Evolutionary conservation across 2,797 vertebrate species (phyloP).

Genomic region (Acrocephalus scirpaceus): DNA sequence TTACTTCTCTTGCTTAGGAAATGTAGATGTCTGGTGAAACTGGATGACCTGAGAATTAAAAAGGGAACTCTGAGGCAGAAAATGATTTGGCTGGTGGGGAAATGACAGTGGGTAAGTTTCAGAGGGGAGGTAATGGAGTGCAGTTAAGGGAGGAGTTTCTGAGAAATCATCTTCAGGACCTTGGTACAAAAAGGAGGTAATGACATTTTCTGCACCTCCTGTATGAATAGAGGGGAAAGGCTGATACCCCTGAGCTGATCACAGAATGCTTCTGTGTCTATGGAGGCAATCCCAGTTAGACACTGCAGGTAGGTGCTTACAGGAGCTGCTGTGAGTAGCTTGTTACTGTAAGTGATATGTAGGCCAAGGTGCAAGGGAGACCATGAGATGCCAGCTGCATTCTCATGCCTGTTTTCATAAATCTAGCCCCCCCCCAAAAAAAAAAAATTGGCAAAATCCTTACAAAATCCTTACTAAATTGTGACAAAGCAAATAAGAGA

Average conservation of each 20-base stretch:
- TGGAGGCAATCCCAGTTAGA: background rate
- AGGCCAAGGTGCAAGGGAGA: background rate
- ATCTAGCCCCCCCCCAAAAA: background rate
- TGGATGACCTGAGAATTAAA: background rate
- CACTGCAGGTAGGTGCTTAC: background rate
- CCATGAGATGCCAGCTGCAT: background rate
- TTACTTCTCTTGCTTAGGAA: slow-evolving; percentile 9
- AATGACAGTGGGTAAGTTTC: background rate
- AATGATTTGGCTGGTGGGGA: background rate
- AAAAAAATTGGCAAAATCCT: background rate
- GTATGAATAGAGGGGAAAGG: background rate
- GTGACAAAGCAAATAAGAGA: background rate
- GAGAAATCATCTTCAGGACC: background rate
- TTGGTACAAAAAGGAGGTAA: background rate
- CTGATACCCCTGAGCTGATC: background rate
- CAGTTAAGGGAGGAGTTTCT: background rate
- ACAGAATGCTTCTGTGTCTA: background rate
- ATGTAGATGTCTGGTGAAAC: background rate
- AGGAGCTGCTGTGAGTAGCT: background rate
- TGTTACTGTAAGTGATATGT: background rate
- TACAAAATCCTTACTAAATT: background rate
- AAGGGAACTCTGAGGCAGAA: background rate
- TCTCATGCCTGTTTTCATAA: background rate
- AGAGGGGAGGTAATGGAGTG: background rate
- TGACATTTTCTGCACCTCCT: background rate